Evolutionary conservation across 2,888 invertebrate species (phyloP).

Genomic region (Adelphocoris suturalis): DNA sequence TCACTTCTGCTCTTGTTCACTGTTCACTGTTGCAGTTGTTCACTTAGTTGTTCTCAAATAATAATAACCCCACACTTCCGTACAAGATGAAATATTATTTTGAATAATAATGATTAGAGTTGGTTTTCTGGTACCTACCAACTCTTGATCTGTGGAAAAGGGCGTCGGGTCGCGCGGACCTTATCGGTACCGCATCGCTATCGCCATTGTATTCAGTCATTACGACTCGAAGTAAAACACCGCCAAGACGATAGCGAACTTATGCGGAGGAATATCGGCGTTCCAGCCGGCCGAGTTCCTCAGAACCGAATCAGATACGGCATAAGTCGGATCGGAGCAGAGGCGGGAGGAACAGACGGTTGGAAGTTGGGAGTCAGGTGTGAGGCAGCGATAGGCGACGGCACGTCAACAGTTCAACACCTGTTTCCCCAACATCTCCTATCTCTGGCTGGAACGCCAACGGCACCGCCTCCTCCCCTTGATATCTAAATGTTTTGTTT

Average conservation of each 20-base stretch:
- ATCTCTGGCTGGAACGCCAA: neutral
- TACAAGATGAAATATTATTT: too few relatives aligned
- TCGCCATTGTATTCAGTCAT: neutral
- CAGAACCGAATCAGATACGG: neutral
- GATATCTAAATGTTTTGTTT: neutral
- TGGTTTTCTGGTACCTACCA: too few relatives aligned
- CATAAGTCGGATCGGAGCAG: neutral
- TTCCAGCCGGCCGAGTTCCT: neutral
- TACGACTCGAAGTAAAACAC: neutral
- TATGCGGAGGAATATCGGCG: neutral
- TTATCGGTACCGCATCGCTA: neutral
- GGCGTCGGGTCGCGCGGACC: neutral
- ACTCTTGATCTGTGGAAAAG: too few relatives aligned
- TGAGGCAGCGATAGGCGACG: slow-evolving; percentile 2
- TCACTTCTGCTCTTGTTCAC: too few relatives aligned
- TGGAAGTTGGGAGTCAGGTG: slow-evolving; percentile 20
- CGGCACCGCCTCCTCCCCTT: neutral
- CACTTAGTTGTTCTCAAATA: too few relatives aligned
- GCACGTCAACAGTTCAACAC: slow-evolving; percentile 10
- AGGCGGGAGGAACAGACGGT: neutral
- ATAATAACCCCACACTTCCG: too few relatives aligned
- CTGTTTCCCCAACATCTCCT: slow-evolving; percentile 4
- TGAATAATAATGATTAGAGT: too few relatives aligned
- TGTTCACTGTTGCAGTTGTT: too few relatives aligned
- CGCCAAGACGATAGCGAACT: neutral